These are phyloP conservation scores for Ciconia boyciana DNA, from an alignment of 2,113 vertebrate genomes.

Conservation along the genomic window DNA sequence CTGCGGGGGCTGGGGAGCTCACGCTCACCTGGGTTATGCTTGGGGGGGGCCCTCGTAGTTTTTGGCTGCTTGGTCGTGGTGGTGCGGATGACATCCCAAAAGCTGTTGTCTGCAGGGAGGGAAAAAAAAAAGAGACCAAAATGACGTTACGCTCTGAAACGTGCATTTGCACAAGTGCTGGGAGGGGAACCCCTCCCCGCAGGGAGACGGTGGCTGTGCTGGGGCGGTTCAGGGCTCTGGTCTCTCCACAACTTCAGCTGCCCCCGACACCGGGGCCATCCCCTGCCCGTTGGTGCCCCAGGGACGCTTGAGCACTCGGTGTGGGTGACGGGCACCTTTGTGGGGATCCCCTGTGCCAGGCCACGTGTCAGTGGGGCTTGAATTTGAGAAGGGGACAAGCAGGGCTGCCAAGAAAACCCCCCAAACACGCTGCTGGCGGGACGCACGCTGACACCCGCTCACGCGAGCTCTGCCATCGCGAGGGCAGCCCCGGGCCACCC, in stretches of 20 bases:
- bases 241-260: neutral
- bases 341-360: neutral
- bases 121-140: neutral
- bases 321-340: accelerated
- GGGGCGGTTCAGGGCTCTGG: neutral
- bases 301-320: accelerated
- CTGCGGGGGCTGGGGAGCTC: accelerated
- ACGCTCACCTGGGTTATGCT: conserved; percentile 33
- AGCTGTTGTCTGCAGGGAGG: neutral
- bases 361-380: accelerated
- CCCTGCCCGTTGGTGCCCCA: accelerated
- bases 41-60: conserved; percentile 52
- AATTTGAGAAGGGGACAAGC: neutral
- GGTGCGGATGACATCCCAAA: conserved; percentile 49
- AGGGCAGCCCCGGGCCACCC: neutral
- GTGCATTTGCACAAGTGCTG: accelerated
- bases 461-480: accelerated
- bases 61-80: conserved; percentile 68
- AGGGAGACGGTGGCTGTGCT: neutral
- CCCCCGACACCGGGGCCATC: neutral
- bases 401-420: neutral
- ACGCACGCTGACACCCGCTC: accelerated
- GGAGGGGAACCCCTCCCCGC: neutral
- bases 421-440: accelerated
- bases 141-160: neutral